These are phyloP conservation scores for Enteromius argenteus DNA, from an alignment of 2,797 vertebrate species.

Conservation along the genomic window DNA sequence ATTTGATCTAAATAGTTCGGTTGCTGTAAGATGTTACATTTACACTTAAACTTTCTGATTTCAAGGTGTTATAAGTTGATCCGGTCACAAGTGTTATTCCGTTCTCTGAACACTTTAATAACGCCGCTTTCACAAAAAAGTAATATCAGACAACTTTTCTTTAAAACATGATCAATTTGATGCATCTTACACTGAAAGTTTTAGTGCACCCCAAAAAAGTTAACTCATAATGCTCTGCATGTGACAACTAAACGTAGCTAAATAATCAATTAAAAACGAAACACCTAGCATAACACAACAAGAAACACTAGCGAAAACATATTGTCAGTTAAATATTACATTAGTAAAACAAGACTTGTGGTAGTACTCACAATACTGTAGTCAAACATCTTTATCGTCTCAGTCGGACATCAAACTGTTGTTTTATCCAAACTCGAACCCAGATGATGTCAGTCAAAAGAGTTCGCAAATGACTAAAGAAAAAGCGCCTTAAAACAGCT, in stretches of 20 bases:
- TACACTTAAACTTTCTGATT: not conserved
- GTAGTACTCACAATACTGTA: slow-evolving; percentile 30
- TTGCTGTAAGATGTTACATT: not conserved
- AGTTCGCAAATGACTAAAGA: slow-evolving; percentile 19
- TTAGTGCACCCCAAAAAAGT: not conserved
- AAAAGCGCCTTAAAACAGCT: not conserved
- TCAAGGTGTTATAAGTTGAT: not conserved
- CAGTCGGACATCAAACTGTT: slow-evolving; percentile 15
- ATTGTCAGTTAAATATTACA: not conserved
- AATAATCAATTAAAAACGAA: not conserved
- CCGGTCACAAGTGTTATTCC: not conserved
- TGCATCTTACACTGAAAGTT: not conserved
- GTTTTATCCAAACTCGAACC: slow-evolving; percentile 20
- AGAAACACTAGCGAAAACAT: not conserved
- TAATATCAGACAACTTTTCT: not conserved
- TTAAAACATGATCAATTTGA: not conserved
- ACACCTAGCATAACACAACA: not conserved
- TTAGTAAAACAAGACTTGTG: not conserved
- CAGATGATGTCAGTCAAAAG: slow-evolving; percentile 17
- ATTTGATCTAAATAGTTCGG: not conserved
- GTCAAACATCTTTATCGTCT: not conserved
- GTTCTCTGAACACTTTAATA: not conserved
- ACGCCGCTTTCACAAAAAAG: not conserved
- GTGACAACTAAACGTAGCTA: not conserved
- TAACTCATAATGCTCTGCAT: not conserved